These are phyloP conservation scores for Himalopsyche anomala DNA, from an alignment of 2,888 invertebrate species.

Conservation along the genomic window DNA sequence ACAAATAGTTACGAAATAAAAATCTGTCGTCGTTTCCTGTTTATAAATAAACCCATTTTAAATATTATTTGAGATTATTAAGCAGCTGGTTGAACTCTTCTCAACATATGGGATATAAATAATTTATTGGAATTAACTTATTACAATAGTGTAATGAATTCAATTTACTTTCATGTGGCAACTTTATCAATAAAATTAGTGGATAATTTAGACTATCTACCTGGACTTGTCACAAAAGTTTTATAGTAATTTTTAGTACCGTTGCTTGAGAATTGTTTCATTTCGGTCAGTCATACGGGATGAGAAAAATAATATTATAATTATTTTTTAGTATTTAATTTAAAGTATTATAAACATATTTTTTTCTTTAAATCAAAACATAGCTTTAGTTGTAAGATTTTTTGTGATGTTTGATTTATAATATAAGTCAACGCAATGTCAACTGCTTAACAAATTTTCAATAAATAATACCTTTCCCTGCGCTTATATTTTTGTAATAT, in stretches of 20 bases:
- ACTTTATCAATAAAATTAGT: neutral
- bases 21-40: too few species aligned
- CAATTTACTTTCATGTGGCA: neutral
- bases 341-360: slow-evolving; percentile 6
- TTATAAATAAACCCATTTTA: neutral
- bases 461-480: too few species aligned
- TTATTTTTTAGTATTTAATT: slow-evolving; percentile 17
- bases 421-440: neutral
- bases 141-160: neutral
- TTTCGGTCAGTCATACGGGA: slow-evolving; percentile 7
- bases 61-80: neutral
- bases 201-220: neutral
- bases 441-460: neutral
- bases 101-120: neutral
- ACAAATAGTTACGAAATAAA: too few species aligned
- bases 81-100: slow-evolving; percentile 23
- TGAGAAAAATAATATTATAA: neutral
- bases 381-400: slow-evolving; percentile 9
- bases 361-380: neutral
- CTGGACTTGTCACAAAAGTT: slow-evolving; percentile 9
- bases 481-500: too few species aligned
- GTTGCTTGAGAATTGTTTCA: neutral
- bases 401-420: slow-evolving; percentile 4
- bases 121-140: neutral
- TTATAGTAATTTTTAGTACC: neutral